phyloP scores from a whole-genome alignment of 2,888 invertebrate genomes.

The Mactromeris polynyma region DNA sequence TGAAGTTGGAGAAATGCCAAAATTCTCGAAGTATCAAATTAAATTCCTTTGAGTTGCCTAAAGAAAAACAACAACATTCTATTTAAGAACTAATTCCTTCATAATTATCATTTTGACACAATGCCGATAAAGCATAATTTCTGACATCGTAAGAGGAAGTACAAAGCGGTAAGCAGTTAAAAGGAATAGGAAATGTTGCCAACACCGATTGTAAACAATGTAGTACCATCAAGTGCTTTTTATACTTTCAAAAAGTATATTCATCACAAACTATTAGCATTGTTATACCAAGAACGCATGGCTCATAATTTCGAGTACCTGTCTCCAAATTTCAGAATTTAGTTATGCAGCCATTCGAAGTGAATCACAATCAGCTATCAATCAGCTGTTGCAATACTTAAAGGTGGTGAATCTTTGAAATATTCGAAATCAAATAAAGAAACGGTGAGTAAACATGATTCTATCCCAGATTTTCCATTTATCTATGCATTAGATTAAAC shows the following conservation, averaged over 20 bases:
- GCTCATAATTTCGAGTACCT: background rate
- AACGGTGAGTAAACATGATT: too few species aligned
- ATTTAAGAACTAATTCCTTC: background rate
- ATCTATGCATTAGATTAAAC: too few species aligned
- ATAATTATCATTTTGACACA: background rate
- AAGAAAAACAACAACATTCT: background rate
- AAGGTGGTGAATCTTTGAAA: too few species aligned
- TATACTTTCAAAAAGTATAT: too few species aligned
- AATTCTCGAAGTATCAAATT: background rate
- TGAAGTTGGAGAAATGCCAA: background rate
- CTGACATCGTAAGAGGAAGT: background rate
- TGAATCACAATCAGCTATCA: too few species aligned
- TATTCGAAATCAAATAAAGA: too few species aligned
- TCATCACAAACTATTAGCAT: too few species aligned
- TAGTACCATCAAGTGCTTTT: background rate
- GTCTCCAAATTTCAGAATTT: too few species aligned
- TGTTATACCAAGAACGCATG: background rate
- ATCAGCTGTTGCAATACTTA: too few species aligned
- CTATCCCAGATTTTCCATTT: too few species aligned
- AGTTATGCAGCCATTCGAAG: too few species aligned
- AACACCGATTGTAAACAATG: background rate
- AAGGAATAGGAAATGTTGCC: background rate
- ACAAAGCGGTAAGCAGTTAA: background rate
- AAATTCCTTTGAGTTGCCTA: background rate
- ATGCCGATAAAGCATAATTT: background rate